phyloP scores from a whole-genome alignment of 1,140 invertebrate species.

The Drosophila seguyi region DNA sequence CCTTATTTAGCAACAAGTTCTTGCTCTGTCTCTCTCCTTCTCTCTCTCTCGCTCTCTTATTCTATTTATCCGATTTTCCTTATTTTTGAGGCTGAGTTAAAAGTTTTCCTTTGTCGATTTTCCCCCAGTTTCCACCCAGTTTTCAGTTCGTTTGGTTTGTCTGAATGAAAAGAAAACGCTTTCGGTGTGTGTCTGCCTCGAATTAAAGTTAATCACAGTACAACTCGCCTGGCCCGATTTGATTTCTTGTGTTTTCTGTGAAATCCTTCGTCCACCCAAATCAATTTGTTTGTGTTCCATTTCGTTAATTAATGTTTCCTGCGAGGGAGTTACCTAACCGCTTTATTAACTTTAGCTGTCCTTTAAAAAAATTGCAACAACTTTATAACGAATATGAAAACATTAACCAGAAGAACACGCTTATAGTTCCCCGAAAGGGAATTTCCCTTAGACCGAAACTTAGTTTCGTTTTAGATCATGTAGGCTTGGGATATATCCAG shows the following conservation, averaged over 20 bases:
- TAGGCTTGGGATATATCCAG: not conserved
- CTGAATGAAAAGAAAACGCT: conserved; percentile 66
- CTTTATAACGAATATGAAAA: conserved; percentile 14
- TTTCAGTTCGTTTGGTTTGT: conserved; percentile 66
- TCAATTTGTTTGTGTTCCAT: conserved; percentile 30
- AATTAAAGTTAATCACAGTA: conserved; percentile 57
- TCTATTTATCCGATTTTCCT: conserved; percentile 32
- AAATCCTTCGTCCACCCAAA: conserved; percentile 27
- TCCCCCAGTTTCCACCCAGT: conserved; percentile 29
- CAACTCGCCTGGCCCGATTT: conserved; percentile 54
- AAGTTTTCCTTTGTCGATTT: conserved; percentile 46
- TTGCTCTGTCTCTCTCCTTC: conserved; percentile 36
- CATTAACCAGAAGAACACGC: conserved; percentile 18
- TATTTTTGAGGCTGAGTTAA: conserved; percentile 57
- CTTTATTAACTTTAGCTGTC: conserved; percentile 58
- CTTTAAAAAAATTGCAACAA: conserved; percentile 12
- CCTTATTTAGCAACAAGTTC: conserved; percentile 70
- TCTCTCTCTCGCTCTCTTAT: conserved; percentile 29
- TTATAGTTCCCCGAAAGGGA: conserved; percentile 5
- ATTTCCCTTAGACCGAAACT: conserved; percentile 19
- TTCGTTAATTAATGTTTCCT: conserved; percentile 36
- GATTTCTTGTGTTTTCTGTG: conserved; percentile 14
- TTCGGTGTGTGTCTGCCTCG: conserved; percentile 68
- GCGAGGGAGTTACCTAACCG: conserved; percentile 20
- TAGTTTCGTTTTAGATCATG: conserved; percentile 21